phyloP scores from a whole-genome alignment of 2,797 vertebrate species.

The Oryzias sinensis region DNA sequence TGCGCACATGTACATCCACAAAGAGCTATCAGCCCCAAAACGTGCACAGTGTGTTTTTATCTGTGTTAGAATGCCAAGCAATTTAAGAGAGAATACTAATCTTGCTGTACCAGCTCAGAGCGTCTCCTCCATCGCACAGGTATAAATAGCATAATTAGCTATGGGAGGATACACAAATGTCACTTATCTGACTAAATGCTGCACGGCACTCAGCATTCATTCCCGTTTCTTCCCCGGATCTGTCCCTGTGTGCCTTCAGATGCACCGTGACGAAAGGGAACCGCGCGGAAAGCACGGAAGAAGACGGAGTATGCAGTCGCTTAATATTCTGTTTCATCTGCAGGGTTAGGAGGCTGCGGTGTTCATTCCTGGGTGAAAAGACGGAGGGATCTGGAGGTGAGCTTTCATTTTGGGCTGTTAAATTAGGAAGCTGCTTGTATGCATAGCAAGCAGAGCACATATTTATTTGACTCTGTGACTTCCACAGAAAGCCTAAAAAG shows the following conservation, averaged over 20 bases:
- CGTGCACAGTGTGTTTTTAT: constrained; percentile 60
- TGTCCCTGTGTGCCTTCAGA: constrained; percentile 26
- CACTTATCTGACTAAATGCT: constrained; percentile 67
- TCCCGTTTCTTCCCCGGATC: constrained; percentile 30
- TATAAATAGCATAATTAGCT: constrained; percentile 76
- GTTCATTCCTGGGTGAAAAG: constrained; percentile 15
- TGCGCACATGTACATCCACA: constrained; percentile 7
- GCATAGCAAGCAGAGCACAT: constrained; percentile 8
- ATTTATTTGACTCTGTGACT: neutral
- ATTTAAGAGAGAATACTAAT: constrained; percentile 70
- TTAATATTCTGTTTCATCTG: constrained; percentile 63
- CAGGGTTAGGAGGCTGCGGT: constrained; percentile 17
- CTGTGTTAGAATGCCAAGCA: constrained; percentile 67
- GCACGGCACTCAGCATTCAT: constrained; percentile 44
- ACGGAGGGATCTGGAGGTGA: constrained; percentile 24
- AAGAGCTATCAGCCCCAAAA: constrained; percentile 44
- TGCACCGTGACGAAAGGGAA: constrained; percentile 38
- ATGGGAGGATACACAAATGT: constrained; percentile 69
- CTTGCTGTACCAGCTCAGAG: constrained; percentile 63
- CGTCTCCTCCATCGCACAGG: constrained; percentile 48
- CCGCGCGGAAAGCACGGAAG: constrained; percentile 7
- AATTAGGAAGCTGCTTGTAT: constrained; percentile 8
- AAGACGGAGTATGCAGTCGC: constrained; percentile 4
- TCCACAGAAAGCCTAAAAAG: constrained; percentile 23
- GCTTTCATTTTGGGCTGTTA: constrained; percentile 7